A percentile compares a stretch with the other conserved stretches of the same genome.
Evolutionary conservation across 2,113 vertebrate species (phyloP).

Genomic region (Phrynosoma blainvillii): DNA sequence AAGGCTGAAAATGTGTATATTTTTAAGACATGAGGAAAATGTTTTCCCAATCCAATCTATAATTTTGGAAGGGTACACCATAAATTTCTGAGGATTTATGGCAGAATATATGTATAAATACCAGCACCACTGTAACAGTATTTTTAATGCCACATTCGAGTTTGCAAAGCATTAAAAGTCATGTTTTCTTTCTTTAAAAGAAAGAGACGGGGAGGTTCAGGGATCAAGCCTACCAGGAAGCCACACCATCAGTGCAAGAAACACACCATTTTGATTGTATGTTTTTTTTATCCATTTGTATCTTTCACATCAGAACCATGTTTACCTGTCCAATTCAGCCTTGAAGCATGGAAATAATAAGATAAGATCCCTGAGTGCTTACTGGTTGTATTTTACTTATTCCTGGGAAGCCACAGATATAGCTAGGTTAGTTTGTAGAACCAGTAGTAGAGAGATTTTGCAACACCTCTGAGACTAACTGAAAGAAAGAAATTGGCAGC

Average conservation of each 20-base stretch:
- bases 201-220: neutral
- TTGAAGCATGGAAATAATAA: neutral
- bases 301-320: neutral
- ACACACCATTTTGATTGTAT: neutral
- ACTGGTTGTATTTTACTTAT: neutral
- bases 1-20: slow-evolving; percentile 29
- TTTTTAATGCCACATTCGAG: neutral
- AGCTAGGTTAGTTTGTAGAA: no score
- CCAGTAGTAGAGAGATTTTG: no score
- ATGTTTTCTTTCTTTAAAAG: neutral
- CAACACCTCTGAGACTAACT: no score
- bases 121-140: neutral
- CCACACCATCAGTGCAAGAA: neutral
- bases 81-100: neutral
- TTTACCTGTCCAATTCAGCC: neutral
- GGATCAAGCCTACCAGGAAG: neutral
- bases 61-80: slow-evolving; percentile 28
- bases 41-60: neutral
- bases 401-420: neutral
- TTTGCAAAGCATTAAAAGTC: neutral
- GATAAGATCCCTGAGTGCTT: neutral
- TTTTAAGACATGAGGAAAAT: slow-evolving; percentile 52
- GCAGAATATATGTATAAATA: neutral
- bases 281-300: neutral
- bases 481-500: no score